Percentiles rank a stretch among this genome's conserved stretches.
These are phyloP conservation scores for Lepidonotus clava DNA, from an alignment of 2,888 invertebrate genomes.

Conservation along the genomic window DNA sequence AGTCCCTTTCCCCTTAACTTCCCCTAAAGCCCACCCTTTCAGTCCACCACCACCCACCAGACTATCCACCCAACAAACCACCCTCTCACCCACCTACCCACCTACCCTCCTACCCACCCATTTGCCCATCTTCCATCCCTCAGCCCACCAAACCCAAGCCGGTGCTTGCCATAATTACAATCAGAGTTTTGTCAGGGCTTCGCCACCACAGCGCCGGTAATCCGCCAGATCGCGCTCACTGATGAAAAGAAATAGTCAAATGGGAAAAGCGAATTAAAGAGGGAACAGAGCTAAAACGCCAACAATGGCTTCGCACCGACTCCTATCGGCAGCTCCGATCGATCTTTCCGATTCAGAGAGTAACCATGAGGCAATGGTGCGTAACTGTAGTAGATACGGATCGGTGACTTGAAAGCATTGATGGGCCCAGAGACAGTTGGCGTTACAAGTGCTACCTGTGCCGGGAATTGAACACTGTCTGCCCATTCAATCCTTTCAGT, in stretches of 20 bases:
- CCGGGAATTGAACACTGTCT: too few species aligned
- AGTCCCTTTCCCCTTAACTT: not conserved
- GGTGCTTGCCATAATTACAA: not conserved
- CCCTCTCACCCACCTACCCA: not conserved
- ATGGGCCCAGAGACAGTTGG: too few species aligned
- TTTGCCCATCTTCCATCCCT: not conserved
- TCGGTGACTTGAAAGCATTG: too few species aligned
- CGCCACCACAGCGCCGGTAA: not conserved
- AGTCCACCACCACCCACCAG: not conserved
- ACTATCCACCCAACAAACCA: not conserved
- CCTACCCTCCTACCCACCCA: not conserved
- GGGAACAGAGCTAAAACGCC: not conserved
- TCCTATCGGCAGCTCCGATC: too few species aligned
- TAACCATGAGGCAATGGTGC: too few species aligned
- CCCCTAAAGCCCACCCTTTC: not conserved
- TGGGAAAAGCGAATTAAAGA: conserved; percentile 10
- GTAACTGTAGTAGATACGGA: too few species aligned
- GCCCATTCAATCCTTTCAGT: too few species aligned
- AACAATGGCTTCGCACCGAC: conserved; percentile 29
- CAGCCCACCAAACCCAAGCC: conserved; percentile 8
- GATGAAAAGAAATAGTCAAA: not conserved
- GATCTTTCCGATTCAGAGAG: too few species aligned
- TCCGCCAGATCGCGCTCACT: not conserved
- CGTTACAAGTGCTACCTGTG: too few species aligned
- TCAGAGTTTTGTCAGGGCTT: not conserved